phyloP scores from a whole-genome alignment of 1,140 invertebrate species.

The Lordiphosa collinella region DNA sequence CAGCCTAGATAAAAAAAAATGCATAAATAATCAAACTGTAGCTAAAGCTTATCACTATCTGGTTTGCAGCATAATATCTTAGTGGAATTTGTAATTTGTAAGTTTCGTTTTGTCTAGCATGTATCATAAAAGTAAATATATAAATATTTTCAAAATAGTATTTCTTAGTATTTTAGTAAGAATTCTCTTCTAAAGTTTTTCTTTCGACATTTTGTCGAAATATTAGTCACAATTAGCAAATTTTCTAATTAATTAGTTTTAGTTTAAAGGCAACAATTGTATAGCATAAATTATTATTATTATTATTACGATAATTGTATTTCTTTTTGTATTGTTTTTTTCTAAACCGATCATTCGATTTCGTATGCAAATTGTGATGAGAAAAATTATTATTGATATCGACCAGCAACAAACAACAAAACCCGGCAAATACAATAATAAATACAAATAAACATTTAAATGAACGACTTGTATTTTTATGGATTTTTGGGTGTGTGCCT shows the following conservation, averaged over 20 bases:
- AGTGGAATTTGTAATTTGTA: conserved; percentile 66
- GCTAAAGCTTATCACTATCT: conserved; percentile 52
- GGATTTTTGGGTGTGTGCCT: conserved; percentile 23
- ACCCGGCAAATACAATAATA: conserved; percentile 28
- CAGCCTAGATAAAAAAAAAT: conserved; percentile 12
- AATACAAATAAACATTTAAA: conserved; percentile 68
- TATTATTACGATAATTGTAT: conserved; percentile 23
- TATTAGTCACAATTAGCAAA: conserved; percentile 77
- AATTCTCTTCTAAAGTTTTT: conserved; percentile 21
- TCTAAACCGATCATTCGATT: conserved; percentile 23
- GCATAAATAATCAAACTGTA: conserved; percentile 37
- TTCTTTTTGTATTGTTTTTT: conserved; percentile 23
- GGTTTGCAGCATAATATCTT: conserved; percentile 54
- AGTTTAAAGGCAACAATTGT: conserved; percentile 39
- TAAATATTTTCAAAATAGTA: conserved; percentile 25
- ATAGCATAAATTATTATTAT: conserved; percentile 71
- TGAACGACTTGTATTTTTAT: conserved; percentile 45
- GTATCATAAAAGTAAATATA: conserved; percentile 4
- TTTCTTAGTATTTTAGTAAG: conserved; percentile 43
- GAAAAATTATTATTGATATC: conserved; percentile 67
- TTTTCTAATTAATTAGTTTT: conserved; percentile 39
- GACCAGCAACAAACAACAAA: conserved; percentile 20
- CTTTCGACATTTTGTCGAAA: conserved; percentile 9
- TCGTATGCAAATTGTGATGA: conserved; percentile 56
- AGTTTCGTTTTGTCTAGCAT: conserved; percentile 44